Evolutionary conservation across 2,888 invertebrate species (phyloP).

Genomic region (Pharmacophagus antenor): DNA sequence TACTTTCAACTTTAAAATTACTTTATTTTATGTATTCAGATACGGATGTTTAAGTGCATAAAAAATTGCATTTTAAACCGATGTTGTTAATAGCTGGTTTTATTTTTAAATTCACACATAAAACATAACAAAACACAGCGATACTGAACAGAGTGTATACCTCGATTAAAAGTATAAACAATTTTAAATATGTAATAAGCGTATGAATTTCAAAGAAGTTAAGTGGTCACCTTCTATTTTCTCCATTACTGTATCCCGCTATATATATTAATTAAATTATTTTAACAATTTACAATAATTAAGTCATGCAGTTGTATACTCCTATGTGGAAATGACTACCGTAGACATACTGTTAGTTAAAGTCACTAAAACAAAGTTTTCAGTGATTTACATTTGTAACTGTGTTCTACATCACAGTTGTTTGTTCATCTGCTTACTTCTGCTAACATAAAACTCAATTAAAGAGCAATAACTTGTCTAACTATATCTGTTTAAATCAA

Average conservation of each 20-base stretch:
- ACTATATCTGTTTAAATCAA: not conserved
- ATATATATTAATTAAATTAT: too few relatives aligned
- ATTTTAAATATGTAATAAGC: not conserved
- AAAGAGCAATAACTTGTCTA: slow-evolving; percentile 1
- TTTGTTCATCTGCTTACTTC: not conserved
- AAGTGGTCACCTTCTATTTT: not conserved
- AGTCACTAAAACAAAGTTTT: not conserved
- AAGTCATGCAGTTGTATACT: not conserved
- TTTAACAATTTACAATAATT: not conserved
- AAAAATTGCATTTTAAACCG: too few relatives aligned
- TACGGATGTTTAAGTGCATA: too few relatives aligned
- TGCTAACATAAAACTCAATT: slow-evolving; percentile 1
- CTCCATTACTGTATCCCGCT: not conserved
- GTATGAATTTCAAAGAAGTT: not conserved
- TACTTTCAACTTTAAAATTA: too few relatives aligned
- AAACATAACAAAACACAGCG: too few relatives aligned
- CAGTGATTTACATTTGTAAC: slow-evolving; percentile 9
- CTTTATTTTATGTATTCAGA: too few relatives aligned
- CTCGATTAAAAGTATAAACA: not conserved
- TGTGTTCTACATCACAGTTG: slow-evolving; percentile 4
- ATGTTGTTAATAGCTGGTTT: not conserved
- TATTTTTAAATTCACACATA: too few relatives aligned
- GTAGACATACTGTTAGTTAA: not conserved
- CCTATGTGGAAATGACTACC: not conserved
- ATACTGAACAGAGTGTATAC: not conserved